Evolutionary conservation across 64 coral and sea anemone species (phyloP).

Genomic region (Catalaphyllia jardinei): DNA sequence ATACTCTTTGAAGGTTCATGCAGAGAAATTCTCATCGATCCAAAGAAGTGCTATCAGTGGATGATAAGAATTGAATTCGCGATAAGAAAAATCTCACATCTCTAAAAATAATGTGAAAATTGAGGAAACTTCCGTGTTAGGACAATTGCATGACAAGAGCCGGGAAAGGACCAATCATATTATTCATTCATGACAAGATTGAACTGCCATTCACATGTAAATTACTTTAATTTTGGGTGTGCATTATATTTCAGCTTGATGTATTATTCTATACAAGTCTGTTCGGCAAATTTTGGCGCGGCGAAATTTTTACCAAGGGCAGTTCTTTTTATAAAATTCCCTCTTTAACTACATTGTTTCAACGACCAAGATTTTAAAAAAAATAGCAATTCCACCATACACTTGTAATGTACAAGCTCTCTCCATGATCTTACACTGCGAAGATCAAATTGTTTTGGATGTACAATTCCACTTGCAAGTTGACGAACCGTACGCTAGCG

Average conservation of each 20-base stretch:
- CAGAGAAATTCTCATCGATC: too few relatives aligned
- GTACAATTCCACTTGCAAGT: conserved; percentile 27
- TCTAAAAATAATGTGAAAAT: too few relatives aligned
- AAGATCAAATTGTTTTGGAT: conserved; percentile 39
- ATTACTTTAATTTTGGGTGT: background rate
- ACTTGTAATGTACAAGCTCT: background rate
- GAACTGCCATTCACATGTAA: background rate
- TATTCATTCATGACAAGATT: background rate
- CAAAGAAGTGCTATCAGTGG: too few relatives aligned
- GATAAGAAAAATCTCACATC: too few relatives aligned
- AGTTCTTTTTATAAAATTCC: background rate
- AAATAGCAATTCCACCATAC: background rate
- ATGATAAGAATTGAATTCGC: too few relatives aligned
- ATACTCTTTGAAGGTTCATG: too few relatives aligned
- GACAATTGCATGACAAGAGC: background rate
- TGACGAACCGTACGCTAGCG: background rate
- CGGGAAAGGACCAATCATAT: background rate
- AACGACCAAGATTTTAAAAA: background rate
- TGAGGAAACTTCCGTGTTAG: background rate
- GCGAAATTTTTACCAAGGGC: background rate
- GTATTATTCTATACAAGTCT: background rate
- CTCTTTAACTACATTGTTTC: background rate
- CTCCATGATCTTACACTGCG: conserved; percentile 8
- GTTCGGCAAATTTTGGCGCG: background rate
- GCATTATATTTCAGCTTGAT: background rate